These are phyloP conservation scores for Falco novaeseelandiae DNA, from an alignment of 2,797 vertebrate genomes.

Conservation along the genomic window DNA sequence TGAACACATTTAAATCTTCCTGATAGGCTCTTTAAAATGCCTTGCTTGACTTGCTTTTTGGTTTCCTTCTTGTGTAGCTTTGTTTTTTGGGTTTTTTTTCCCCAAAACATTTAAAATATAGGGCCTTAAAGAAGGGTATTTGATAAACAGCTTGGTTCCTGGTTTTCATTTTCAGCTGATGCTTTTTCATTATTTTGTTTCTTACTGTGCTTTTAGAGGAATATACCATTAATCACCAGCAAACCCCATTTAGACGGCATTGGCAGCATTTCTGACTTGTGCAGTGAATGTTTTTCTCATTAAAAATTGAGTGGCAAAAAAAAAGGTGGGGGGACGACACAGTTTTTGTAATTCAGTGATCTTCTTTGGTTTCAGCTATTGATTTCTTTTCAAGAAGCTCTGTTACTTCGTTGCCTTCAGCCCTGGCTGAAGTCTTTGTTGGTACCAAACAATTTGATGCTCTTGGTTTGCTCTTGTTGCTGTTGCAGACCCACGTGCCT, in stretches of 20 bases:
- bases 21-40: not conserved
- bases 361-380: not conserved
- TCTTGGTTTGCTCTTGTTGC: not conserved
- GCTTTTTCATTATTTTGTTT: not conserved
- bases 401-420: not conserved
- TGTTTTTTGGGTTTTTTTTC: not conserved
- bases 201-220: not conserved
- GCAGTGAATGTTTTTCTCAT: not conserved
- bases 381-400: slow-evolving; percentile 5
- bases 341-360: not conserved
- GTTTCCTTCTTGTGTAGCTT: not conserved
- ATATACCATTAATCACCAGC: not conserved
- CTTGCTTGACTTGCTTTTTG: not conserved
- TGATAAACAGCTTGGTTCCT: not conserved
- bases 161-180: not conserved
- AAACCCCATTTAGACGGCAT: not conserved
- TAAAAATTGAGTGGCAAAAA: not conserved
- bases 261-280: not conserved
- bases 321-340: no score
- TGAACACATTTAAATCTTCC: not conserved
- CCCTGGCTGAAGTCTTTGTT: not conserved
- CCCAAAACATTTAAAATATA: not conserved
- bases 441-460: not conserved
- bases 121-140: not conserved
- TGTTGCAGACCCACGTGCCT: not conserved